These are phyloP conservation scores for Platysternon megacephalum DNA, from an alignment of 2,113 vertebrate genomes.

Conservation along the genomic window DNA sequence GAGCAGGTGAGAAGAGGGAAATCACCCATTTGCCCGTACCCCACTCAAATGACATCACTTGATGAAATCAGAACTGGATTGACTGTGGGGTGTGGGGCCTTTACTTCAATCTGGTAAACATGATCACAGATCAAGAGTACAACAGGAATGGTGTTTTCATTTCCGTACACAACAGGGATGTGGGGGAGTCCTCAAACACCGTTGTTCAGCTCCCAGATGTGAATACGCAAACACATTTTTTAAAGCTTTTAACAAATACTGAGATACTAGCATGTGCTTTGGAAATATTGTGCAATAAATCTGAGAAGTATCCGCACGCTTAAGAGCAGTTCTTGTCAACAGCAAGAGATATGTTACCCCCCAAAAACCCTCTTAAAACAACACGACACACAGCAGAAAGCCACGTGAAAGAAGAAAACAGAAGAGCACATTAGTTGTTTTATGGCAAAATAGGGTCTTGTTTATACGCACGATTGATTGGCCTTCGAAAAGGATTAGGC, in stretches of 20 bases:
- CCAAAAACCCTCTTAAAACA: neutral
- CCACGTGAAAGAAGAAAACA: neutral
- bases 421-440: neutral
- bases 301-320: neutral
- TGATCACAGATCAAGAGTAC: neutral
- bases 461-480: neutral
- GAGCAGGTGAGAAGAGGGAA: neutral
- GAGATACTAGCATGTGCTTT: neutral
- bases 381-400: neutral
- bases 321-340: neutral
- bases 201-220: neutral
- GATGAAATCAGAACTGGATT: neutral
- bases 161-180: neutral
- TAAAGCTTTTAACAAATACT: neutral
- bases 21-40: neutral
- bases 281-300: neutral
- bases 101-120: accelerated
- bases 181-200: neutral
- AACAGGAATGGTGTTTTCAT: neutral
- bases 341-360: neutral
- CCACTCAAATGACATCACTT: neutral
- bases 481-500: neutral
- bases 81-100: neutral
- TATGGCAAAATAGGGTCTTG: neutral
- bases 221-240: neutral